Evolutionary conservation across 2,888 invertebrate genomes (phyloP), one percentile per base, ranked within the genome.

Genomic region (Thymelicus acteon): DNA sequence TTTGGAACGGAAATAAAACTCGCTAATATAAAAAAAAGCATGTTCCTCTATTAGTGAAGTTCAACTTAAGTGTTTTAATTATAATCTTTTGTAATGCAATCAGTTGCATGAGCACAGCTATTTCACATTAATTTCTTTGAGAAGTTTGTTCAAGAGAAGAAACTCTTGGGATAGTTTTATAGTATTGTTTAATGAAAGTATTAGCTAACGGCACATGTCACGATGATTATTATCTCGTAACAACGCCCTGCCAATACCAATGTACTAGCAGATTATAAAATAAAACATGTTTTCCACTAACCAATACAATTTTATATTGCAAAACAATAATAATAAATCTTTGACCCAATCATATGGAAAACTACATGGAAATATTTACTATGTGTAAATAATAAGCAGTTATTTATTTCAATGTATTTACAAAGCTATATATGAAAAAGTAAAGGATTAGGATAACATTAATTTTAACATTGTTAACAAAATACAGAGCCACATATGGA

Each of bases 31-130:
- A 87, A 89, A 87, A 89, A 89, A 91, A 90, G 91, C 91, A 87
- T 89, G 88, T 90, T 91, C 88, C 86, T 90, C 87, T 91, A 89
- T 88, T 75, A 77, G 85, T 82, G 87, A 88, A 82, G 85, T 88
- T 85, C 86, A 89, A 88, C 80, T 84, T 85, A 90, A 90, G 86
- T 72, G 85, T 85, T 77, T 86, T 82, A 79, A 86, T 83, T 86
- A 77, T 77, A 80, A 84, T 82, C 60, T 72, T 84, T 83, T 84
- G 80, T 79, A 82, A 83, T 58, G 57, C 24, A 39, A 67, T 37
- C 7, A 57, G 12, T 58, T 80, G 83, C 78, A 85, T 82, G 83
- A 88, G 87, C 82, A 85, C 86, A 88, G 86, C 88, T 89, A 90
- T 90, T 88, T 87, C 83, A 88, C 89, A 90, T 80, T 75, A 85